Evolutionary conservation across 92 coral and sea anemone genomes (phyloP).

Genomic region (Isaurus tuberculatus): DNA sequence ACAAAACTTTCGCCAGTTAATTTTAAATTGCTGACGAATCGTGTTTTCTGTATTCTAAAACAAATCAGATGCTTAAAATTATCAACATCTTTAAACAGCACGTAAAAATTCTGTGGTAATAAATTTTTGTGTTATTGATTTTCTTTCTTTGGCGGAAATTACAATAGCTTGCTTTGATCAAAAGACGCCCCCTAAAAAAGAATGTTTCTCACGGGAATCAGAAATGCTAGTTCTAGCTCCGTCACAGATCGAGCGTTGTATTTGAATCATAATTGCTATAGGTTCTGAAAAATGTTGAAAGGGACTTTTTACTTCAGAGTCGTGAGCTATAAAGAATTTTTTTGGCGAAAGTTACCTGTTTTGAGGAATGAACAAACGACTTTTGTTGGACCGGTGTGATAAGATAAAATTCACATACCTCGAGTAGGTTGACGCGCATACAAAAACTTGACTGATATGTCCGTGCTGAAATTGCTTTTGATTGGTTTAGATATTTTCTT

Average conservation of each 20-base stretch:
- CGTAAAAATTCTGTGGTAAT: conserved; percentile 18
- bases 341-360: not conserved
- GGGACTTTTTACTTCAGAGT: too few species aligned
- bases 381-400: not conserved
- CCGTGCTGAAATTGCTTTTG: too few species aligned
- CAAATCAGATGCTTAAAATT: not conserved
- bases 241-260: conserved; percentile 1
- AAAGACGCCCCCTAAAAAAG: not conserved
- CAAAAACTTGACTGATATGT: too few species aligned
- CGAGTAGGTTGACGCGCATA: not conserved
- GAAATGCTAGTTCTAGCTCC: conserved; percentile 13
- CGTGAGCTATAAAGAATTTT: too few species aligned
- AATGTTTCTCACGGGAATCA: conserved; percentile 17
- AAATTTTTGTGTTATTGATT: not conserved
- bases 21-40: not conserved
- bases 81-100: conserved; percentile 21
- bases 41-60: not conserved
- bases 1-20: not conserved
- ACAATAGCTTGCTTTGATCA: conserved; percentile 6
- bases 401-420: not conserved
- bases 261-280: not conserved
- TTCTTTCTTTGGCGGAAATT: not conserved
- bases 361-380: not conserved
- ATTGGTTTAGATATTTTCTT: too few species aligned
- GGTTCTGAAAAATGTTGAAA: not conserved